Evolutionary conservation across 2,113 vertebrate genomes (phyloP).

Genomic region (Nesoenas mayeri): DNA sequence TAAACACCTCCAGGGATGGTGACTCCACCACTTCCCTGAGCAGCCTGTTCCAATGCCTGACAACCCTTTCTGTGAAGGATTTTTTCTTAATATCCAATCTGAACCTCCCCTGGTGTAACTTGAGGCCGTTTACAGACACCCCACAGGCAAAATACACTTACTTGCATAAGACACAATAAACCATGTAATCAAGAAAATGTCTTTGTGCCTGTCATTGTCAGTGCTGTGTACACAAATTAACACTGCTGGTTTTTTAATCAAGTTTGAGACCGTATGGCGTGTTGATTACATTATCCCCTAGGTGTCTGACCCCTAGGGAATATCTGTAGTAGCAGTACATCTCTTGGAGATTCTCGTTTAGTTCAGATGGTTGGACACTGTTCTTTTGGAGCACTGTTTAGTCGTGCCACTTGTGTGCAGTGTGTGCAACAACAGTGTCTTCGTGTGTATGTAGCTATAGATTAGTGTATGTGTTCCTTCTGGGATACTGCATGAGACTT

Average conservation of each 20-base stretch:
- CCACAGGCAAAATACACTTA: neutral
- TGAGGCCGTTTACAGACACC: too few relatives aligned
- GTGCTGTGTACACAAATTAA: neutral
- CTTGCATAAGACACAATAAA: neutral
- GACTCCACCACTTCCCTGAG: too few relatives aligned
- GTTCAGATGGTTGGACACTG: neutral
- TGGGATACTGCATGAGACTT: constrained; percentile 39
- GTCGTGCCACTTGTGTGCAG: neutral
- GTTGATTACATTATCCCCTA: neutral
- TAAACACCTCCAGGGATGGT: too few relatives aligned
- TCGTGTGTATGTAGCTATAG: neutral
- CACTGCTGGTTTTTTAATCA: neutral
- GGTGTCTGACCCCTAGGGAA: neutral
- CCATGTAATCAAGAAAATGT: neutral
- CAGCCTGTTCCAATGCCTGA: too few relatives aligned
- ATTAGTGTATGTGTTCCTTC: neutral
- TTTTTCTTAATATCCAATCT: too few relatives aligned
- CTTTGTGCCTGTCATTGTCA: neutral
- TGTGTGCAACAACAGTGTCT: neutral
- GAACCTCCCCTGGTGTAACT: too few relatives aligned
- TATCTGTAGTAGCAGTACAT: neutral
- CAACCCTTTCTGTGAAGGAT: too few relatives aligned
- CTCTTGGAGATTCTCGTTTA: neutral
- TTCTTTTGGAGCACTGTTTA: neutral
- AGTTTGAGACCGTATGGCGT: neutral